Conservation (phyloP, 2,797 vertebrate genomes). For the Lagodon rhomboides region DNA sequence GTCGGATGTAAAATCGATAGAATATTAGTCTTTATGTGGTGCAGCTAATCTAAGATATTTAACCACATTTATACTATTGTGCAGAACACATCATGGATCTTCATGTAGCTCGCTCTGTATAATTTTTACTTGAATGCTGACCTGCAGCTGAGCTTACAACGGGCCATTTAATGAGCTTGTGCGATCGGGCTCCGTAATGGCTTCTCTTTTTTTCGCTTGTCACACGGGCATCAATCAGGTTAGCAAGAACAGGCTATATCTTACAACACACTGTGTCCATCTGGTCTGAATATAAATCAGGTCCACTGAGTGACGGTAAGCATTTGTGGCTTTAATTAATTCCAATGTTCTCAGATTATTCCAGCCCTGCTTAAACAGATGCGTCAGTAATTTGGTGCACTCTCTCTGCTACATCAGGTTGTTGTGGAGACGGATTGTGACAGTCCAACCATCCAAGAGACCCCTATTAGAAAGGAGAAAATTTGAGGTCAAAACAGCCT, state of each 20-base stretch:
- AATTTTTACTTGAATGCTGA: conserved; percentile 27
- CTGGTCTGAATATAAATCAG: conserved; percentile 35
- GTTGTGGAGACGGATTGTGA: conserved; percentile 36
- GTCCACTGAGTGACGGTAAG: conserved; percentile 10
- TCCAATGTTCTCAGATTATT: conserved; percentile 49
- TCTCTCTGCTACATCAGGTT: conserved; percentile 34
- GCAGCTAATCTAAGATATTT: conserved; percentile 47
- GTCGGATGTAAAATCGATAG: conserved; percentile 51
- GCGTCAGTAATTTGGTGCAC: conserved; percentile 34
- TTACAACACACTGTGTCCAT: conserved; percentile 32
- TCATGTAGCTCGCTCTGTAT: conserved; percentile 1
- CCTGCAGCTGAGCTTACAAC: conserved; percentile 29
- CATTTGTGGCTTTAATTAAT: conserved; percentile 41
- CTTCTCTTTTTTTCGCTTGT: neutral
- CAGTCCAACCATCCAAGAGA: conserved; percentile 24
- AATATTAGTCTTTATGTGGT: conserved; percentile 52
- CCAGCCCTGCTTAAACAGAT: conserved; percentile 5
- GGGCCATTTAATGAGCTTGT: conserved; percentile 25
- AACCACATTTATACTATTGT: conserved; percentile 44
- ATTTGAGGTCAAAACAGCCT: conserved; percentile 23
- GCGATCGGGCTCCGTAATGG: conserved; percentile 20
- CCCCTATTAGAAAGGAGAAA: conserved; percentile 18
- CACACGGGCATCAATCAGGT: conserved; percentile 32
- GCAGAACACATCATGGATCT: conserved; percentile 12
- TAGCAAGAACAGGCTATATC: conserved; percentile 13